phyloP scores from a whole-genome alignment of 2,113 vertebrate species.

The Ginglymostoma cirratum region DNA sequence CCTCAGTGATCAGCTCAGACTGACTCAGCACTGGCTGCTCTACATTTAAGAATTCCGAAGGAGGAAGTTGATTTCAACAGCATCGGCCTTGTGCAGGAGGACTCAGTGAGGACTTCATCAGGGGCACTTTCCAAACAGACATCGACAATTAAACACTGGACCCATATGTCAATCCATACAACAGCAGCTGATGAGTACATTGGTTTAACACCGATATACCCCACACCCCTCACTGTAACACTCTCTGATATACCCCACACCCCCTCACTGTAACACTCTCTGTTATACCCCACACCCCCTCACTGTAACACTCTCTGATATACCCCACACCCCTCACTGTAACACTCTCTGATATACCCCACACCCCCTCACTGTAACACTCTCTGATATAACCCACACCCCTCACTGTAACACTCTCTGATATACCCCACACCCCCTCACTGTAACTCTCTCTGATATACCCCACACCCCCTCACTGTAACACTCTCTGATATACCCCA shows the following conservation, averaged over 20 bases:
- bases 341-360: not conserved
- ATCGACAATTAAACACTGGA: not conserved
- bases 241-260: not conserved
- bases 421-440: too few relatives aligned
- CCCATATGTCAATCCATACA: not conserved
- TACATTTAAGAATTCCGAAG: constrained; percentile 41
- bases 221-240: not conserved
- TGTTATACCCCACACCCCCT: not conserved
- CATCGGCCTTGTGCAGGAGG: not conserved
- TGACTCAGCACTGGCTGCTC: constrained; percentile 44
- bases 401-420: not conserved
- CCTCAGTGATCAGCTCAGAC: not conserved
- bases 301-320: not conserved
- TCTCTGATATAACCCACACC: not conserved
- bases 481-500: too few relatives aligned
- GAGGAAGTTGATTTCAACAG: constrained; percentile 39
- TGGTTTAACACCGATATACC: not conserved
- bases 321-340: not conserved
- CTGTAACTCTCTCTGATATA: too few relatives aligned
- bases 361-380: not conserved
- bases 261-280: not conserved
- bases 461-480: too few relatives aligned
- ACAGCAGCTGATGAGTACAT: not conserved
- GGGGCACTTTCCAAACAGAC: not conserved
- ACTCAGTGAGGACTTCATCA: not conserved